A percentile compares a stretch with the other conserved stretches of the same genome.
Evolutionary conservation across 2,113 vertebrate genomes (phyloP).

Genomic region (Zosterops borbonicus): DNA sequence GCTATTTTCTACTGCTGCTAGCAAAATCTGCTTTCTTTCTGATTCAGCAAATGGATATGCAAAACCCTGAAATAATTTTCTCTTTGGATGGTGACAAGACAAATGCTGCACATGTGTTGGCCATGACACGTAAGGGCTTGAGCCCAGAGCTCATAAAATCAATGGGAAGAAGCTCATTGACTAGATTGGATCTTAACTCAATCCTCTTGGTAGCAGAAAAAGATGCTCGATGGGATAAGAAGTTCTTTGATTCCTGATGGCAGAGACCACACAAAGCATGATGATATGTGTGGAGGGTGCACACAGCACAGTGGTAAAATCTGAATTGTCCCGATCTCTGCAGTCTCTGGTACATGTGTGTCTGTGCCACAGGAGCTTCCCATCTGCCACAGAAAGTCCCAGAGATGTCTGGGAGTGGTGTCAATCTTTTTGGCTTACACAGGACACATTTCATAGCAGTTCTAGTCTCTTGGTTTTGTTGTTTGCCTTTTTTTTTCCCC

Average conservation of each 20-base stretch:
- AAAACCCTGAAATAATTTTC: not conserved
- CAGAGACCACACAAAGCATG: not conserved
- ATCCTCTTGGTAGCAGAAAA: not conserved
- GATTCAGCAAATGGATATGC: not conserved
- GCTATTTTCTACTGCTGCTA: not conserved
- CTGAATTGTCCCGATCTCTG: rapidly evolving
- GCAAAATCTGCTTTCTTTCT: not conserved
- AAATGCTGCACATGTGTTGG: not conserved
- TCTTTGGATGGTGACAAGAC: not conserved
- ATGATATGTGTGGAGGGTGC: not conserved
- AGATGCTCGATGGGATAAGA: not conserved
- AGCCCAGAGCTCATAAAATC: not conserved
- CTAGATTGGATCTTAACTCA: not conserved
- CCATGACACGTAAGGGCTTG: not conserved
- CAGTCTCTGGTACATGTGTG: not conserved
- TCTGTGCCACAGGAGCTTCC: not conserved
- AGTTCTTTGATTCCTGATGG: not conserved
- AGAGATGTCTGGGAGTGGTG: not conserved
- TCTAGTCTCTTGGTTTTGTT: not conserved
- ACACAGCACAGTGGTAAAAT: not conserved
- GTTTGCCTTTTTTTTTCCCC: not conserved
- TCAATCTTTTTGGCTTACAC: not conserved
- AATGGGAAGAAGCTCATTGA: not conserved
- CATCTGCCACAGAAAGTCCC: not conserved
- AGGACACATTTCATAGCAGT: not conserved